Conservation (phyloP, 1,140 invertebrate genomes). For the Drosophila baimaii region DNA sequence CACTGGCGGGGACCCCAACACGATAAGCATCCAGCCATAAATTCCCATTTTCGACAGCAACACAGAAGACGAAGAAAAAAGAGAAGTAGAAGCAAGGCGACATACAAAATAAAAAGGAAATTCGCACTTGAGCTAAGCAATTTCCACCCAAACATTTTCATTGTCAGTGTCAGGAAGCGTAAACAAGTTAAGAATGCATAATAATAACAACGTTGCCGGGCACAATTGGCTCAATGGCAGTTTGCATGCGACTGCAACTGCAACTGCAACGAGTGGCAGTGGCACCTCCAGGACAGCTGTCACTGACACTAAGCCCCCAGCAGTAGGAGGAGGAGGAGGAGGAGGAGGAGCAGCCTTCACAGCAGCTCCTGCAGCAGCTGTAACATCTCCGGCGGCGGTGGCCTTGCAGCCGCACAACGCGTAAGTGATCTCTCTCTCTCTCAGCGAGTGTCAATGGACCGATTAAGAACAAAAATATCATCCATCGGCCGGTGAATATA, state of each 20-base stretch:
- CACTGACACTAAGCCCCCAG: constrained; percentile 15
- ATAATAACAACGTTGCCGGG: constrained; percentile 13
- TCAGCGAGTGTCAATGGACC: constrained; percentile 40
- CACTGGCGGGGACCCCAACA: constrained; percentile 20
- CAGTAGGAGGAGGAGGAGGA: constrained; percentile 3
- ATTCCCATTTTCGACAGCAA: constrained; percentile 39
- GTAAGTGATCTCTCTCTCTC: constrained; percentile 48
- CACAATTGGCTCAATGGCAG: constrained; percentile 24
- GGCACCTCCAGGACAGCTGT: constrained; percentile 28
- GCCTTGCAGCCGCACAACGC: constrained; percentile 46
- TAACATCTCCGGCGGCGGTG: constrained; percentile 10
- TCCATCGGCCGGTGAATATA: neutral
- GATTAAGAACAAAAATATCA: constrained; percentile 32
- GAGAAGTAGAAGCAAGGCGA: neutral
- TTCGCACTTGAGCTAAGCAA: constrained; percentile 24
- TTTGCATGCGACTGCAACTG: constrained; percentile 14
- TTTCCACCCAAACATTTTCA: constrained; percentile 16
- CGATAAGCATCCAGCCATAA: constrained; percentile 40
- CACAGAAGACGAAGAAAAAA: neutral
- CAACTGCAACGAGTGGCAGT: constrained; percentile 19
- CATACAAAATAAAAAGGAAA: neutral
- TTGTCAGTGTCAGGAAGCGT: constrained; percentile 13
- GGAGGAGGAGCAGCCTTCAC: neutral
- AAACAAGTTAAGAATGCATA: constrained; percentile 36
- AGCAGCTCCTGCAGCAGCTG: neutral